Evolutionary conservation across 2,113 vertebrate genomes (phyloP), one percentile per base, ranked within the genome.

Genomic region (Labrus mixtus): DNA sequence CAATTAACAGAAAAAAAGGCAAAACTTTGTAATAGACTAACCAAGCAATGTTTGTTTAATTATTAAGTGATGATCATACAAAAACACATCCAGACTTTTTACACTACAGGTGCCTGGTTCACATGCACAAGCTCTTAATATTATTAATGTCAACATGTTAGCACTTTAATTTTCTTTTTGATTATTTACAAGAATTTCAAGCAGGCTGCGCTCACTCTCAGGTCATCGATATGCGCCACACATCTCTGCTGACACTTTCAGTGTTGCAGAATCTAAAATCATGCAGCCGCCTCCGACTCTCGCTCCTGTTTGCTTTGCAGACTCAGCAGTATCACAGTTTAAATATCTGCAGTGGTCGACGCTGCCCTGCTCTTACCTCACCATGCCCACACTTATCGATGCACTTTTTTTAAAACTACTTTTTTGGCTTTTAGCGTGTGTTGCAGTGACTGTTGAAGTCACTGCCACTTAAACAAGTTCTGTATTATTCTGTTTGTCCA

Each of bases 261-360:
- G 48, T 79, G 58, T 70, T 75, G 46, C 57, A 43, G 33, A 51
- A 43, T 76, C 12, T 16, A 22, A 57, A 78, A 70, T 57, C 78
- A 79, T 41, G 55, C 48, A 58, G 37, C 56, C 64, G 29, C 56
- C 29, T 84, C 23, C 25, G 51, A 59, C 53, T 69, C 41, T 45
- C 23, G 20, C 6, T 83, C 43, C 61, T 57, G 6, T 80, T 73
- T 67, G 58, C 64, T 71, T 45, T 87, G 83, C 82, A 83, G 72
- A 51, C 60, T 92, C 89, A 87, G 88, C 87, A 77, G 64, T 51
- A 73, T 81, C 29, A 19, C 39, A 60, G 36, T 70, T 68, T 54
- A 55, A 79, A 73, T 68, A 68, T 66, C 75, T 91, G 79, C 83
- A 86, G 75, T 69, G 59, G 70, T 54, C 33, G 17, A 39, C 66